Conservation (phyloP, 2,113 vertebrate genomes). For the Mirza zaza region DNA sequence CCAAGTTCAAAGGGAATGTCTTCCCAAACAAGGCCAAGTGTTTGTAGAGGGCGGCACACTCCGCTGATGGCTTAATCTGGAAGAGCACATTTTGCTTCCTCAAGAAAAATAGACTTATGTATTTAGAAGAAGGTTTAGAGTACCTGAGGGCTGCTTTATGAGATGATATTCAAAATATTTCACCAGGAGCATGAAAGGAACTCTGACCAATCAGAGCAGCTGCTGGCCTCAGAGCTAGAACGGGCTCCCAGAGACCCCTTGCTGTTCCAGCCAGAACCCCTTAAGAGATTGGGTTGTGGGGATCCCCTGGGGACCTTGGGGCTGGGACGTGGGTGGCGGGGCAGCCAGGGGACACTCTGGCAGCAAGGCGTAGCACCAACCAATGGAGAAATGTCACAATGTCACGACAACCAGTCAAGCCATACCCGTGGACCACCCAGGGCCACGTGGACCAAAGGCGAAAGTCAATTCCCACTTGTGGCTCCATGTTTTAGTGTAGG, state of each 20-base stretch:
- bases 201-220: not conserved
- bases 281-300: not conserved
- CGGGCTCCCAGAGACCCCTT: not conserved
- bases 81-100: not conserved
- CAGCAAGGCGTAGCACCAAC: not conserved
- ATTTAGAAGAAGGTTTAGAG: not conserved
- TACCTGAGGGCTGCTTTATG: not conserved
- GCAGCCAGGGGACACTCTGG: not conserved
- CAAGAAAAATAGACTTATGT: not conserved
- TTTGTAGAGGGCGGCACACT: not conserved
- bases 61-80: not conserved
- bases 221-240: not conserved
- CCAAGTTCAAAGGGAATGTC: not conserved
- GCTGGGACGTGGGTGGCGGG: not conserved
- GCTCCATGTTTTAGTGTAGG: accelerated
- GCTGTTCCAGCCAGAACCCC: accelerated
- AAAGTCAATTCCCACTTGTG: accelerated
- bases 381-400: accelerated
- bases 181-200: accelerated
- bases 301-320: accelerated
- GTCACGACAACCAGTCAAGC: too few relatives aligned
- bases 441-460: not conserved
- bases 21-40: not conserved
- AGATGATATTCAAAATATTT: not conserved
- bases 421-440: not conserved